Conservation (phyloP, 2,797 vertebrate genomes). For the Coranthus polyacanthus region DNA sequence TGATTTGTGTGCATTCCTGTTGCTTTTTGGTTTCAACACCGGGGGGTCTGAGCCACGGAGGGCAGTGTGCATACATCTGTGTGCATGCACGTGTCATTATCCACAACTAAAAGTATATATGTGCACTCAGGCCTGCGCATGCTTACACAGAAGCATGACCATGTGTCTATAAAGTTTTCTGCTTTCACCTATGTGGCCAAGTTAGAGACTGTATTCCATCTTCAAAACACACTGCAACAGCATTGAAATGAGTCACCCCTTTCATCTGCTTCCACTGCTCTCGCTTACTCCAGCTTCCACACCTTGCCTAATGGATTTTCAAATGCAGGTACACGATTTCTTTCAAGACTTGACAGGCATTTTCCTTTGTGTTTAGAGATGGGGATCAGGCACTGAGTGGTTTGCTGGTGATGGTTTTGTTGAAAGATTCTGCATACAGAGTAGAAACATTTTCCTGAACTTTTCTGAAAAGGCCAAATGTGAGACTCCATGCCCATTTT, state of each 20-base stretch:
- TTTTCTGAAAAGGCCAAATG: conserved; percentile 76
- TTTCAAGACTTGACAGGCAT: conserved; percentile 80
- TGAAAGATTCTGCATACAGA: conserved; percentile 77
- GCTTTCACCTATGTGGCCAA: conserved; percentile 58
- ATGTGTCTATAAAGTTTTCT: conserved; percentile 61
- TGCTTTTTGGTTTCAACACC: conserved; percentile 60
- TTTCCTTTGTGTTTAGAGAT: conserved; percentile 79
- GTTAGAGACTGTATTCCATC: conserved; percentile 68
- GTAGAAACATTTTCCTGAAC: conserved; percentile 74
- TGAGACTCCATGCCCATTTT: conserved; percentile 67
- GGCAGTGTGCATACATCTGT: conserved; percentile 46
- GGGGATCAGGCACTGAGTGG: conserved; percentile 77
- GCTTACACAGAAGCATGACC: conserved; percentile 43
- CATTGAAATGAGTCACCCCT: conserved; percentile 74
- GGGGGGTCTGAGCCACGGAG: conserved; percentile 52
- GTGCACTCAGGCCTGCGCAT: conserved; percentile 42
- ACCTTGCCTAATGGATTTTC: conserved; percentile 83
- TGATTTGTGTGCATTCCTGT: conserved; percentile 63
- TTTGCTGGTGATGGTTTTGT: conserved; percentile 70
- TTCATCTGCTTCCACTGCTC: conserved; percentile 77
- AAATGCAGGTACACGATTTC: conserved; percentile 81
- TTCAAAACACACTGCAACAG: conserved; percentile 69
- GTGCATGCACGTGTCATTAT: conserved; percentile 8
- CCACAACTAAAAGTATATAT: conserved; percentile 15
- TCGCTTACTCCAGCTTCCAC: conserved; percentile 70